Base-by-base conservation (phyloP, 2,888 invertebrate genomes). In the Euzetes globulus region DNA sequence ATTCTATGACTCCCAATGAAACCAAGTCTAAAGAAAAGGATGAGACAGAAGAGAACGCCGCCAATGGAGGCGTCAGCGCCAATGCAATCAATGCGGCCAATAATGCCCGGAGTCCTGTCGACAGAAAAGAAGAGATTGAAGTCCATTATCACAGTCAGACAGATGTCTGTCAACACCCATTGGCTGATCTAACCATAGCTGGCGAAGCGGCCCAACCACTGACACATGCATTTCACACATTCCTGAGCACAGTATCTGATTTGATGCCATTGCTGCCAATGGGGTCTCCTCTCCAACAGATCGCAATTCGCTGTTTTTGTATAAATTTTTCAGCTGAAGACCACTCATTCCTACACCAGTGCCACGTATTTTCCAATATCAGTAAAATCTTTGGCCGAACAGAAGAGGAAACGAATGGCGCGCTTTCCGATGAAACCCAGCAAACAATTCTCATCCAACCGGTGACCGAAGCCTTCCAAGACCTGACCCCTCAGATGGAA, bases 311-410 rank as follows among this genome's bases (percentile, higher is more conserved):
- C 77, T 95, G 95, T 83, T 96, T 94, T 90, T 94, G 93, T 41
- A 87, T 96, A 72, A 88, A 90, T 80, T 96, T 95, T 82, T 89
- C 90, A 0, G 88, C 91, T 52, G 88, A 91, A 1, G 96, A 97
- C 84, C 92, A 96, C 81, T 88, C 90, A 80, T 96, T 96, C 83
- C 84, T 97, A 37, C 96, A 97, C 82, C 89, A 88, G 82, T 91
- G 92, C 76, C 92, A 93, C 83, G 94, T 97, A 13, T 96, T 97
- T 83, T 94, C 91, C 81, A 95, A 95, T 82, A 94, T 97, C 80
- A 94, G 94, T 81, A 93, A 94, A 85, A 96, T 96, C 76, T 85
- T 97, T 73, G 94, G 94, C 0, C 89, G 93, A 79, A 91, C 93
- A 1, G 95, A 96, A 81, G 94, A 94, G 79, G 89, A 88, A 19